phyloP scores from a whole-genome alignment of 2,888 invertebrate species.

The Cryptophagus acutangulus region DNA sequence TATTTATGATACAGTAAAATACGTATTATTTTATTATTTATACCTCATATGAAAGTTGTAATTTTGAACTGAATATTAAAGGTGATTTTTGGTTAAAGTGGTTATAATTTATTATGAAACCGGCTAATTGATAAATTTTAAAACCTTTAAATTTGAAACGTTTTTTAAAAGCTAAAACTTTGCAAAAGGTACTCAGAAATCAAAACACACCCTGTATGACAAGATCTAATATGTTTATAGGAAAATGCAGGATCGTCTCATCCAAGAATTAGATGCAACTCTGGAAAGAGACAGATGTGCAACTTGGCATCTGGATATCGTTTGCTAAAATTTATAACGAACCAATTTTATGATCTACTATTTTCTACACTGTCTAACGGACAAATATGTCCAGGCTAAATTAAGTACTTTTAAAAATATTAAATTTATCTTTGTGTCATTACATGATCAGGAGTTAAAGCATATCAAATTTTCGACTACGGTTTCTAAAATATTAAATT shows the following conservation, averaged over 20 bases:
- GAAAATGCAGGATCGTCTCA: constrained; percentile 32
- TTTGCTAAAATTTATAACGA: constrained; percentile 92
- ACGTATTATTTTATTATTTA: too few relatives aligned
- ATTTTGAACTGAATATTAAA: too few relatives aligned
- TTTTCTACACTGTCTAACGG: constrained; percentile 42
- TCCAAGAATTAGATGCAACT: constrained; percentile 26
- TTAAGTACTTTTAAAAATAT: constrained; percentile 54
- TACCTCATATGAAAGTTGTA: too few relatives aligned
- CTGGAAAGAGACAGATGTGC: constrained; percentile 13
- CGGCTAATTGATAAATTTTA: too few relatives aligned
- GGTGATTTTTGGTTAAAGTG: too few relatives aligned
- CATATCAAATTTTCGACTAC: constrained; percentile 69
- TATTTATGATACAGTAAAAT: too few relatives aligned
- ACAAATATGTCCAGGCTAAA: constrained; percentile 49
- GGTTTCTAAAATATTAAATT: constrained; percentile 73
- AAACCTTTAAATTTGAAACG: too few relatives aligned
- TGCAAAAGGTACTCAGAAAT: constrained; percentile 55
- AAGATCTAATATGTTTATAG: too few relatives aligned
- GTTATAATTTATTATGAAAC: too few relatives aligned
- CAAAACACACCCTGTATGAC: constrained; percentile 23
- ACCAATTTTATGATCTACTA: constrained; percentile 76
- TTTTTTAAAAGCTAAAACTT: too few relatives aligned
- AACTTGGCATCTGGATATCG: constrained; percentile 69
- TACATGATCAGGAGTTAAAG: constrained; percentile 71
- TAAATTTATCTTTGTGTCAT: constrained; percentile 45